Percentiles rank a stretch among this genome's conserved stretches.
phyloP scores from a whole-genome alignment of 2,797 vertebrate species.

The Leontocebus nigricollis region DNA sequence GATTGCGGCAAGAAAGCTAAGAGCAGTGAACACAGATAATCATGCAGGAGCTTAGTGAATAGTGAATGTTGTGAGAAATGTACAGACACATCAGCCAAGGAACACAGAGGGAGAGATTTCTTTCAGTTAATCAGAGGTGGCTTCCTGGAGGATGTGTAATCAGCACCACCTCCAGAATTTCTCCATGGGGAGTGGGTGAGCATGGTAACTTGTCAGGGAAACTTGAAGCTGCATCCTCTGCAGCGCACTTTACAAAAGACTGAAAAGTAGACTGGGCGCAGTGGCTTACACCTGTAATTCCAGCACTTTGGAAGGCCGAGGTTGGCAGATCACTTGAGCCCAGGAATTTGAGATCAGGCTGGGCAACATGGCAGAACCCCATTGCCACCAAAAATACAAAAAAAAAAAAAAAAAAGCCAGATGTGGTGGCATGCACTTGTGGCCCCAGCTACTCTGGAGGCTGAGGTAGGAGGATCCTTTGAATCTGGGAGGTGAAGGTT shows the following conservation, averaged over 20 bases:
- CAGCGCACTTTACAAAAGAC: background rate
- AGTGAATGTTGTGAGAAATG: background rate
- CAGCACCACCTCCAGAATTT: background rate
- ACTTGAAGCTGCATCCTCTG: background rate
- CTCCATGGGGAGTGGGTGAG: background rate
- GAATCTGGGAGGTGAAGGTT: too few relatives aligned
- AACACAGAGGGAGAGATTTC: background rate
- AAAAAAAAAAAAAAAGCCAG: too few relatives aligned
- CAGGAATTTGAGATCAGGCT: too few relatives aligned
- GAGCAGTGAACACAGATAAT: background rate
- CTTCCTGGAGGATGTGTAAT: background rate
- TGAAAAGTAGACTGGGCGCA: background rate
- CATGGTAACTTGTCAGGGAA: background rate
- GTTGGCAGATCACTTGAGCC: too few relatives aligned
- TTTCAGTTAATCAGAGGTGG: background rate
- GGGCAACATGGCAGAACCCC: too few relatives aligned
- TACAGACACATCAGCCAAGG: background rate
- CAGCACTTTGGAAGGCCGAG: too few relatives aligned
- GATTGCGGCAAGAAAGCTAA: fast-evolving
- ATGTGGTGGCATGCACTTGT: too few relatives aligned
- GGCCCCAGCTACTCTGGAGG: too few relatives aligned
- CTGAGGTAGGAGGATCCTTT: too few relatives aligned
- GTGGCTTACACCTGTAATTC: too few relatives aligned
- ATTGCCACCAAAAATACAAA: too few relatives aligned
- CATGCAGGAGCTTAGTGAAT: background rate